Evolutionary conservation across 2,113 vertebrate species (phyloP), one percentile per base, ranked within the genome.

Genomic region (Promerops cafer): DNA sequence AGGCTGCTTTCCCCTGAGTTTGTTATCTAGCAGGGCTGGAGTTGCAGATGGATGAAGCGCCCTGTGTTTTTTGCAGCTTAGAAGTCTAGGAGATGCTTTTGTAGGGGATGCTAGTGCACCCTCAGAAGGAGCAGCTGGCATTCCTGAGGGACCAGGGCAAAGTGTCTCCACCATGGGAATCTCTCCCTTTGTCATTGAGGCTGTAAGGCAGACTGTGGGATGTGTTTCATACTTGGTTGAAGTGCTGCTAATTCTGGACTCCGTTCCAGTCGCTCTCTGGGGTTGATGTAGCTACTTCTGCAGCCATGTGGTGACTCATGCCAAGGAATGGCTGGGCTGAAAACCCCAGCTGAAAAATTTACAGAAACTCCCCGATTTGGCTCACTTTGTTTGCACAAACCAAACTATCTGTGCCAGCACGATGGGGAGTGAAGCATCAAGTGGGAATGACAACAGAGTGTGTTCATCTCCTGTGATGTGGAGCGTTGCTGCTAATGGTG

Each of bases 401-500:
- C n/a, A 56, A 74, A 23, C 75, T 1, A 0, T 50, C 60, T 28
- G 11, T 42, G 45, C 59, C 7, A 16, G 63, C 24, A 18, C 0
- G 0, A 26, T 6, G 23, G 65, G 61, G 27, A 74, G 53, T 17
- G 30, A 49, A 60, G 53, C 44, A 27, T 37, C 33, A 26, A 13
- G 54, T 18, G 45, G 42, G 59, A 65, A 23, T 7, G 60, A 40
- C 31, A 54, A 11, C 7, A 53, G 26, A 31, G 19, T 4, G 3
- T 21, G 44, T 22, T 68, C 5, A 1, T 66, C 49, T 59, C 31
- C 59, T 19, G 54, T 14, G 16, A 10, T 3, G 1, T 9, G 39
- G 22, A 17, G 26, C 1, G 0, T 37, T 20, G 31, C 64, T 77
- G 20, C n/a, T 54, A 1, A 4, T 16, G 23, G 44, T 2, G 6